A percentile compares a stretch with the other conserved stretches of the same genome.
phyloP scores from a whole-genome alignment of 2,797 vertebrate genomes.

The Anas georgica region DNA sequence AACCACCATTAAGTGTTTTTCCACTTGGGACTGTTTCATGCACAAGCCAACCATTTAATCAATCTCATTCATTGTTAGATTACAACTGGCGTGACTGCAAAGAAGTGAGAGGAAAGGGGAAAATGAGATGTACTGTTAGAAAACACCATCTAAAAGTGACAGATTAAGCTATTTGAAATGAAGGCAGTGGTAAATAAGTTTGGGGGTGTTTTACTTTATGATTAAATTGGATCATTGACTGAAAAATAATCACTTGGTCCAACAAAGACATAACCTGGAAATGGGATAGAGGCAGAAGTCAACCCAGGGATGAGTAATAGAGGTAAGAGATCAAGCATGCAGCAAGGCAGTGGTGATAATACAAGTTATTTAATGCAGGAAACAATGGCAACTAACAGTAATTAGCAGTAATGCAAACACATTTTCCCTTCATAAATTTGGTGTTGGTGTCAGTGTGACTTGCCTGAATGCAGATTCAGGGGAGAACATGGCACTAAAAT shows the following conservation, averaged over 20 bases:
- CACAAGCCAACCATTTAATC: neutral
- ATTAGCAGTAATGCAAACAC: neutral
- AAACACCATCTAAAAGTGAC: constrained; percentile 1
- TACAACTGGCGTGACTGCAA: neutral
- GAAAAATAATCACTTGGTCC: constrained; percentile 44
- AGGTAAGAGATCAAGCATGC: constrained; percentile 3
- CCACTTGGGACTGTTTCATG: neutral
- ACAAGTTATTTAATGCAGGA: neutral
- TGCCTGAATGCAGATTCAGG: neutral
- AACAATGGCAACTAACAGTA: constrained; percentile 21
- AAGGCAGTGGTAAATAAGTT: constrained; percentile 8
- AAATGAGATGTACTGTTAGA: constrained; percentile 28
- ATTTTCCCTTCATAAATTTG: neutral
- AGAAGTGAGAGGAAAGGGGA: neutral
- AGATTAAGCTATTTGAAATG: constrained; percentile 21
- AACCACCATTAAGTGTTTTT: constrained; percentile 8
- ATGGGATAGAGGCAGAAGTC: constrained; percentile 8
- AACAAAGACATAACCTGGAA: constrained; percentile 25
- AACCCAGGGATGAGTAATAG: constrained; percentile 16
- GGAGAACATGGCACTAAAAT: neutral
- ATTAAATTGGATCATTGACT: neutral
- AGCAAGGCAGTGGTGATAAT: neutral
- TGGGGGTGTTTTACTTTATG: neutral
- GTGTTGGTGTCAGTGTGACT: neutral
- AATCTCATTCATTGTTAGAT: neutral